phyloP scores from a whole-genome alignment of 2,888 invertebrate species.

The Drosophila antonietae region DNA sequence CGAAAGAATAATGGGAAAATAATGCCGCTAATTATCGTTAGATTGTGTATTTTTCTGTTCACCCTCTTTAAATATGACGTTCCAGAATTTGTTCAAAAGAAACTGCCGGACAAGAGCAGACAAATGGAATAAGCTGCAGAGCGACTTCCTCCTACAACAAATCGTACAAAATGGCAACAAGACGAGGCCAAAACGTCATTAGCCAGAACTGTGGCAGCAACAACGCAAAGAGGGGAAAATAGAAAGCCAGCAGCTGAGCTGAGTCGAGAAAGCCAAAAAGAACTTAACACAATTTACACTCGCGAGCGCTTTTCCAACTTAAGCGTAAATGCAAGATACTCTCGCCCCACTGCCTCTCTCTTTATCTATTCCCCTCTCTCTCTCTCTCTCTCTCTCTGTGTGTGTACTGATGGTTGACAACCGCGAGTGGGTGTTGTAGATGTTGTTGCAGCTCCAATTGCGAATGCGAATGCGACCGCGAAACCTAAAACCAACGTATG shows the following conservation, averaged over 20 bases:
- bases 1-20: constrained; percentile 76
- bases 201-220: constrained; percentile 58
- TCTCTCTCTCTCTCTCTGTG: constrained; percentile 11
- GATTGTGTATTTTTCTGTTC: constrained; percentile 51
- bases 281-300: constrained; percentile 80
- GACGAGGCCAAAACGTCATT: constrained; percentile 60
- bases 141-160: constrained; percentile 69
- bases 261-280: constrained; percentile 73
- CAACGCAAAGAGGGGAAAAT: constrained; percentile 34
- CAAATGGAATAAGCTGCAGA: constrained; percentile 45
- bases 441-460: constrained; percentile 70
- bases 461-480: constrained; percentile 59
- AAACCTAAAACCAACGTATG: constrained; percentile 59
- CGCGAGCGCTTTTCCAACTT: constrained; percentile 72
- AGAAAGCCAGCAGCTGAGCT: constrained; percentile 60
- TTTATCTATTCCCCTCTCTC: background rate
- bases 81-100: constrained; percentile 66
- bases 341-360: constrained; percentile 2
- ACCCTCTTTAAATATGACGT: constrained; percentile 45
- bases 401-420: constrained; percentile 53
- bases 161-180: constrained; percentile 44
- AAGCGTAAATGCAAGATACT: constrained; percentile 66
- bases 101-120: constrained; percentile 52
- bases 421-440: constrained; percentile 71
- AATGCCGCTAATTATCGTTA: constrained; percentile 75